Evolutionary conservation across 2,888 invertebrate species (phyloP), one percentile per base, ranked within the genome.

Genomic region (Clusia tigrina): DNA sequence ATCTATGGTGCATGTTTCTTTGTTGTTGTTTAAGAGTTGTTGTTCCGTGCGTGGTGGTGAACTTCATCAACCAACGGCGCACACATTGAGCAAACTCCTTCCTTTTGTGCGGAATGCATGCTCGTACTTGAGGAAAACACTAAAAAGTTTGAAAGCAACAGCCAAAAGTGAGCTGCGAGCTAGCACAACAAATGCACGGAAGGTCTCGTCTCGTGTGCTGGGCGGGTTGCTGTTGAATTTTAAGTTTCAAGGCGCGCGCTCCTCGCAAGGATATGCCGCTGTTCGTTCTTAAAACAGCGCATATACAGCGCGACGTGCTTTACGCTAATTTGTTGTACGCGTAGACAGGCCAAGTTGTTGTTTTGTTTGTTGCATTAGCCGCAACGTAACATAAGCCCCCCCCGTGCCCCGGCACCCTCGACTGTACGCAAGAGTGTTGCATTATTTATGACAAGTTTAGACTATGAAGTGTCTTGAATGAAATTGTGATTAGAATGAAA

Each of bases 381-480:
- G 20, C 20, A 3, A 18, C 15, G 15, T 32, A 9, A 12, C 32
- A 9, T 32, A 12, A 9, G 32, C 6, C n/a, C n/a, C 12, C 12
- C 32, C 6, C 32, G 32, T 32, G 32, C 32, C 32, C 6, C 32
- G 12, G 12, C 32, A 32, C 6, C 32, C 12, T 12, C 32, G 6
- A 12, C 32, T 22, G 68, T 71, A 63, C 63, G 58, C 69, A 69
- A 72, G 67, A 66, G 71, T 69, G 68, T 73, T 74, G 71, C 70
- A 67, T 71, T 69, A 71, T 65, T 71, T 67, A 73, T 68, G 65
- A 42, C 23, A 38, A 37, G 18, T 57, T 51, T 22, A 48, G 42
- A 15, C 48, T 48, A 22, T 48, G 5, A 15, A 48, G 15, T 20
- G 48, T 20, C 6, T 20, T 3, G 2, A 48, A 20, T 9, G 22